Evolutionary conservation across 2,113 vertebrate genomes (phyloP), one percentile per base, ranked within the genome.

Genomic region (Aythya baeri): DNA sequence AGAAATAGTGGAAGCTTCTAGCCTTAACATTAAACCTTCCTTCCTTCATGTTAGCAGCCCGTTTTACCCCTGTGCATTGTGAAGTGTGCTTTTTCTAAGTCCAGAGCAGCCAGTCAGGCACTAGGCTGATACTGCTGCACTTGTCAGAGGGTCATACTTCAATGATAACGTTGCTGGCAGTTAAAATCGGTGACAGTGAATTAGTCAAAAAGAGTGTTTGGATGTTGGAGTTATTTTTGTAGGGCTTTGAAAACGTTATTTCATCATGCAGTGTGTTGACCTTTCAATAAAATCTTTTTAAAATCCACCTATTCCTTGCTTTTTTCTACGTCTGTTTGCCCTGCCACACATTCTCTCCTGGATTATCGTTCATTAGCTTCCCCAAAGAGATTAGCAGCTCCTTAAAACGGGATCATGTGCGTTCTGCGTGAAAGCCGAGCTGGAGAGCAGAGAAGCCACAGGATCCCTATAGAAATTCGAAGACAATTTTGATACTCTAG

Each of bases 381-480:
- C 92, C 87, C 83, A 94, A 91, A 88, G 90, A 97, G 96, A 97
- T 93, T 95, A 96, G 91, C 92, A 49, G 87, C 79, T 89, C 78
- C 81, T 97, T 88, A 88, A 95, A 96, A 50, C 49, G 88, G 67
- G 77, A 65, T 96, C 82, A 41, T 63, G 73, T 94, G 72, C 89
- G 95, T 95, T 94, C 63, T 34, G 86, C 5, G 32, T 89, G 81
- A 55, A 92, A 95, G 49, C 14, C 0, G 82, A 95, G 80, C 81
- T 68, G 32, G 63, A 93, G 84, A 90, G 41, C 72, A 62, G 81
- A 96, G 93, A 89, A 80, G 61, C 97, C 97, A 92, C 75, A 93
- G 98, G 98, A 98, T 98, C 98, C 98, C 98, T 96, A 83, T 98
- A 98, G 98, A 98, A 99, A 99, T 99, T 98, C 98, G 98, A 98